Base-by-base conservation (phyloP, 2,113 vertebrate species). In the Dromaius novaehollandiae region DNA sequence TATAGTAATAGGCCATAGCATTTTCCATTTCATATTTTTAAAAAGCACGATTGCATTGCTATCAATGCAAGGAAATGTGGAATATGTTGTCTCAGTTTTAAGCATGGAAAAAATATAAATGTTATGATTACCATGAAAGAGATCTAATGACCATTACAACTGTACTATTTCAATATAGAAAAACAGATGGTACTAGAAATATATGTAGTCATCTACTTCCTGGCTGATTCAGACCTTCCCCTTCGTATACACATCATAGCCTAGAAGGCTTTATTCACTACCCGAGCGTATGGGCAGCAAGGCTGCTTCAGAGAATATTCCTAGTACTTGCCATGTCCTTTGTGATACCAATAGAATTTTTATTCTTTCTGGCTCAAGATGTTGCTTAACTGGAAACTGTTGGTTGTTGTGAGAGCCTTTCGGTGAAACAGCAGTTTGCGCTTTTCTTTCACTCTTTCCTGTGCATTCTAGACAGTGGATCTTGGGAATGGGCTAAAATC, bases 51-150 rank as follows among this genome's bases (percentile, higher is more conserved):
- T 65, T 65, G 1, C 4, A 36, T 55, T 38, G 19, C n/a, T 63
- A 73, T 30, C 16, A 77, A n/a, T 46, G 53, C 13, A 68, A 50
- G 5, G 20, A 63, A 70, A 74, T 48, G 48, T 10, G 13, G 48
- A 76, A 38, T 51, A 34, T 0, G 0, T 38, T 5, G 13, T 51
- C 26, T 71, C 82, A 55, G 30, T 82, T 91, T 68, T 60, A 88
- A 50, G 13, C 0, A 51, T 32, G 15, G 8, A 32, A 65, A 79
- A 66, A 21, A 10, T 0, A 0, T 53, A 42, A 16, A 13, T 26
- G 7, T 48, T 65, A 66, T 13, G 21, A 48, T 28, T 56, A 5
- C 8, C 21, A 32, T 30, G 14, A 13, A 73, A 55, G 2, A 42
- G 5, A 17, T 64, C 32, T 84, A 76, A 55, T 64, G 46, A 69